A percentile compares a stretch with the other conserved stretches of the same genome.
Evolutionary conservation across 2,113 vertebrate genomes (phyloP).

Genomic region (Rallus limicola): DNA sequence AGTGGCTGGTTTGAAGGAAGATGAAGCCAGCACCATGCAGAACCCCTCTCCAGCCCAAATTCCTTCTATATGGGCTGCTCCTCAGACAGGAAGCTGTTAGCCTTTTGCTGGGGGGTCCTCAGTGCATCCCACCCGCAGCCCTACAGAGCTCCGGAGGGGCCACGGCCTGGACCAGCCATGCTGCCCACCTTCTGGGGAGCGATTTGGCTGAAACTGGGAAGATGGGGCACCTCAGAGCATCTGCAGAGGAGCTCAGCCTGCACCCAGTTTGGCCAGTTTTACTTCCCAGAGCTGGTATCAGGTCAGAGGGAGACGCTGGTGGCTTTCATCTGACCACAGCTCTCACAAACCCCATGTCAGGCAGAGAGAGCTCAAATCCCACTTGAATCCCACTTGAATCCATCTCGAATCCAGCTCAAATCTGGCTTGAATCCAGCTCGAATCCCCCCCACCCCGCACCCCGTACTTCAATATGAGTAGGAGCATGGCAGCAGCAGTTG

Average conservation of each 20-base stretch:
- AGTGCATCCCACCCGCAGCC: background rate
- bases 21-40: background rate
- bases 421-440: too few relatives aligned
- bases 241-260: background rate
- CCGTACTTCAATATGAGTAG: background rate
- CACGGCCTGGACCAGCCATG: background rate
- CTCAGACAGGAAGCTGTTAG: background rate
- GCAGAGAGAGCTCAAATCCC: too few relatives aligned
- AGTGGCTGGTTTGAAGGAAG: background rate
- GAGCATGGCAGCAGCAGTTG: accelerated
- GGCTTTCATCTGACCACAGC: background rate
- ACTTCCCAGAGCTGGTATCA: background rate
- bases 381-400: too few relatives aligned
- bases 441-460: too few relatives aligned
- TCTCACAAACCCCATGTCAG: background rate
- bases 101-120: background rate
- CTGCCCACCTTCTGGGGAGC: background rate
- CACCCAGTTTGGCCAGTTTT: background rate
- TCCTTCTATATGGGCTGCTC: background rate
- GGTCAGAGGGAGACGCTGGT: background rate
- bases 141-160: background rate
- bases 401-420: too few relatives aligned
- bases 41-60: background rate
- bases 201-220: background rate
- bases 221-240: background rate